These are phyloP conservation scores for Heliconius eleuchia DNA, from an alignment of 1,140 invertebrate species.

Conservation along the genomic window DNA sequence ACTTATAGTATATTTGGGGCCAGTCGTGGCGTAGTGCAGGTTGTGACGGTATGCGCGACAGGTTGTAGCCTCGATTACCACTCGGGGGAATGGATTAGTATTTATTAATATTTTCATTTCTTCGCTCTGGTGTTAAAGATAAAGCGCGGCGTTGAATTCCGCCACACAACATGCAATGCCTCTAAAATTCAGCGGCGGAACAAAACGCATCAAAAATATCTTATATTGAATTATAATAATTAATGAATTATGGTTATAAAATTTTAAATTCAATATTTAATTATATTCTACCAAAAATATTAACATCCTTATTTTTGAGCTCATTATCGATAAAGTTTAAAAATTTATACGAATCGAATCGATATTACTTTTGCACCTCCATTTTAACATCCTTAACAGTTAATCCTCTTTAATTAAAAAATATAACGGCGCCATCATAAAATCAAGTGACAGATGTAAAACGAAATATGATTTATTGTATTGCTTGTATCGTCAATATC, in stretches of 20 bases:
- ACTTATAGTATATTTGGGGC: background rate
- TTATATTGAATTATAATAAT: background rate
- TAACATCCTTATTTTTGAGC: background rate
- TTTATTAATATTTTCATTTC: too few species aligned
- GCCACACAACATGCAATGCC: too few species aligned
- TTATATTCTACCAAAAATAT: background rate
- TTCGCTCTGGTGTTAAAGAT: too few species aligned
- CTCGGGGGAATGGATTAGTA: too few species aligned
- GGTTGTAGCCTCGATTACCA: too few species aligned
- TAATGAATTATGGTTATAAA: background rate
- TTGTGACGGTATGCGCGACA: too few species aligned
- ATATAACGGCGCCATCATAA: slow-evolving; percentile 24
- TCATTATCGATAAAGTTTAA: background rate
- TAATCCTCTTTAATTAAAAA: slow-evolving; percentile 20
- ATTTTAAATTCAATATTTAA: background rate
- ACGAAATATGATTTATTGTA: slow-evolving; percentile 36
- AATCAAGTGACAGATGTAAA: slow-evolving; percentile 33
- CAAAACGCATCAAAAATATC: too few species aligned
- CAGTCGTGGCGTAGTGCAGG: too few species aligned
- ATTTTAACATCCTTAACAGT: background rate
- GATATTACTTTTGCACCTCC: slow-evolving; percentile 18
- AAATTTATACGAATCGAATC: background rate
- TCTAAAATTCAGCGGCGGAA: too few species aligned
- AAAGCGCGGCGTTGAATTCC: too few species aligned
- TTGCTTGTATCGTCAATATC: slow-evolving; percentile 26